phyloP scores from a whole-genome alignment of 2,113 vertebrate genomes.

The Ailurus styani region DNA sequence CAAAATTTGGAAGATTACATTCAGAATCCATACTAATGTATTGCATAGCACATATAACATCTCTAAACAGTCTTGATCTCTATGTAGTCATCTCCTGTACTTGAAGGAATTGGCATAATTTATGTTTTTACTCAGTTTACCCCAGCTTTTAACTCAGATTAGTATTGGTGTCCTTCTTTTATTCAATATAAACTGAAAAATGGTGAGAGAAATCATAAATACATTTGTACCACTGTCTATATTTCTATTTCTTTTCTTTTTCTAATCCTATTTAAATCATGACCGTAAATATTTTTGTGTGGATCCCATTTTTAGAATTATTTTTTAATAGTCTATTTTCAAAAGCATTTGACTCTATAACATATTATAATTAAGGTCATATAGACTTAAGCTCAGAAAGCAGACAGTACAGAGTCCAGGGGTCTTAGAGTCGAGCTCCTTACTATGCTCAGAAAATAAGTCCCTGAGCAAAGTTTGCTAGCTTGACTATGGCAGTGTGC shows the following conservation, averaged over 20 bases:
- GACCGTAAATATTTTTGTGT: neutral
- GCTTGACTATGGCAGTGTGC: neutral
- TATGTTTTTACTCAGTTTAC: neutral
- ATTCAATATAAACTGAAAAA: neutral
- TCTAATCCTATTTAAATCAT: neutral
- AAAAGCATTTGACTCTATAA: neutral
- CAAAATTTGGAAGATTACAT: too few species aligned
- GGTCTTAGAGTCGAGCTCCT: neutral
- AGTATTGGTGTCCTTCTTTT: neutral
- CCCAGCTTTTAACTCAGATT: neutral
- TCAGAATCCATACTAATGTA: neutral
- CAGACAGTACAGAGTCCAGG: fast-evolving
- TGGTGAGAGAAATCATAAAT: neutral
- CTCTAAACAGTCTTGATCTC: neutral
- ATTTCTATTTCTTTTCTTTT: neutral
- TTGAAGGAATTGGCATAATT: neutral
- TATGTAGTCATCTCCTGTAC: neutral
- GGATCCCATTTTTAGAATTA: neutral
- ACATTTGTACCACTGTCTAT: neutral
- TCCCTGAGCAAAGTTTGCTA: neutral
- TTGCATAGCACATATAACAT: neutral
- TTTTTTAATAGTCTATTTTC: neutral
- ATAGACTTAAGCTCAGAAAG: neutral
- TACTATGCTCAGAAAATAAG: neutral
- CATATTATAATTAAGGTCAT: neutral